Evolutionary conservation across 2,797 vertebrate species (phyloP).

Genomic region (Scolopax rusticola): DNA sequence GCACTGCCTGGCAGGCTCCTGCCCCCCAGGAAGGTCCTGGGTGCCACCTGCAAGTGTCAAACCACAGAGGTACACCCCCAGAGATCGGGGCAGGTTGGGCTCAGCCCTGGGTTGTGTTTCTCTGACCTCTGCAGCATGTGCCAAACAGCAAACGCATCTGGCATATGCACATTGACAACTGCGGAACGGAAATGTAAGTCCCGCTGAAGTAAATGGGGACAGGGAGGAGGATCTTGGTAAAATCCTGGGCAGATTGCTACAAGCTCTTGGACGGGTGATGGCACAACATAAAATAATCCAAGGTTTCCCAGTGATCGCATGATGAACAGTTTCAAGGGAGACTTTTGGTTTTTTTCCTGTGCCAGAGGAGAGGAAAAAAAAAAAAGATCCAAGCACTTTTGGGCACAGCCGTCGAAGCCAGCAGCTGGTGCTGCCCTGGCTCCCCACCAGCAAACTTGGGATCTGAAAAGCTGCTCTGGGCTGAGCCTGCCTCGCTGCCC

Average conservation of each 20-base stretch:
- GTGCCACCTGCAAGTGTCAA: background rate
- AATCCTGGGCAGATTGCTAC: background rate
- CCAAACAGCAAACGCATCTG: constrained; percentile 1
- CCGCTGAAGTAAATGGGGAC: background rate
- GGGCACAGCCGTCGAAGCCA: background rate
- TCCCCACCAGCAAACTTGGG: background rate
- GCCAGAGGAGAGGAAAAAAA: background rate
- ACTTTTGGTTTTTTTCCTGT: background rate
- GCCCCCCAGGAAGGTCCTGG: background rate
- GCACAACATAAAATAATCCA: background rate
- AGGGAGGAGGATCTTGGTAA: background rate
- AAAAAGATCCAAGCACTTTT: background rate
- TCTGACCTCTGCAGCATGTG: background rate
- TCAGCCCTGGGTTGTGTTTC: background rate
- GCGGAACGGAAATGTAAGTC: background rate
- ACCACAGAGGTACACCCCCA: background rate
- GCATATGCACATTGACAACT: background rate
- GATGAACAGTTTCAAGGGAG: background rate
- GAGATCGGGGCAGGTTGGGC: background rate
- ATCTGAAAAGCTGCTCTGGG: constrained; percentile 6
- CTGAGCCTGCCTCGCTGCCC: background rate
- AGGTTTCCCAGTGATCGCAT: background rate
- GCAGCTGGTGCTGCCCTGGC: background rate
- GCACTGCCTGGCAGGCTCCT: background rate
- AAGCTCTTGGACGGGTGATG: background rate